Conservation (phyloP, 1,140 invertebrate species). For the Andricus grossulariae region DNA sequence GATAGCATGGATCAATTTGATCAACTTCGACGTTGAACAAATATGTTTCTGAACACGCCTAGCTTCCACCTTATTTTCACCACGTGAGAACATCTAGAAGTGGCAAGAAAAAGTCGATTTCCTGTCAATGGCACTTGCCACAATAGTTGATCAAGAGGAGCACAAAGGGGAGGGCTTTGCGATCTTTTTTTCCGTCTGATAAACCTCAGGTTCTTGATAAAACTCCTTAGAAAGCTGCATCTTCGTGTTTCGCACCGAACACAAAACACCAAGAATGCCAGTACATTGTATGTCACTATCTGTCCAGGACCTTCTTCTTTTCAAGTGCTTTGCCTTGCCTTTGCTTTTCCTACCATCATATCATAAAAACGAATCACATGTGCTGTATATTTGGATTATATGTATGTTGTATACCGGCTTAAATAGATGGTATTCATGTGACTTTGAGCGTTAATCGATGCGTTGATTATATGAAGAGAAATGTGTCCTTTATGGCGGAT, state of each 20-base stretch:
- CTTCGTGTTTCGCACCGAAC: constrained; percentile 4
- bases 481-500: background rate
- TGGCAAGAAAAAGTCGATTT: constrained; percentile 10
- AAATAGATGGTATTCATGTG: background rate
- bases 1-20: too few relatives aligned
- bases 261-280: constrained; percentile 2
- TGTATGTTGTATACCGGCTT: background rate
- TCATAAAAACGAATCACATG: background rate
- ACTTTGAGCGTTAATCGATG: background rate
- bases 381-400: background rate
- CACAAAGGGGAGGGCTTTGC: background rate
- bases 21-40: too few relatives aligned
- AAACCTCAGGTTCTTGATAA: constrained; percentile 17
- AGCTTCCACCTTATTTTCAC: background rate
- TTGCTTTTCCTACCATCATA: background rate
- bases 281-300: background rate
- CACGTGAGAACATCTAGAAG: background rate
- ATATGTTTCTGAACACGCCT: too few relatives aligned
- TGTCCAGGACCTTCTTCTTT: constrained; percentile 18
- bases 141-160: constrained; percentile 19
- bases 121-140: background rate
- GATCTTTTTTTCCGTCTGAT: background rate
- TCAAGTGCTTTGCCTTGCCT: background rate
- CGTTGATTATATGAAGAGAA: background rate
- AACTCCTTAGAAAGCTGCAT: constrained; percentile 17